Evolutionary conservation across 2,888 invertebrate genomes (phyloP).

Genomic region (Sicus ferrugineus): DNA sequence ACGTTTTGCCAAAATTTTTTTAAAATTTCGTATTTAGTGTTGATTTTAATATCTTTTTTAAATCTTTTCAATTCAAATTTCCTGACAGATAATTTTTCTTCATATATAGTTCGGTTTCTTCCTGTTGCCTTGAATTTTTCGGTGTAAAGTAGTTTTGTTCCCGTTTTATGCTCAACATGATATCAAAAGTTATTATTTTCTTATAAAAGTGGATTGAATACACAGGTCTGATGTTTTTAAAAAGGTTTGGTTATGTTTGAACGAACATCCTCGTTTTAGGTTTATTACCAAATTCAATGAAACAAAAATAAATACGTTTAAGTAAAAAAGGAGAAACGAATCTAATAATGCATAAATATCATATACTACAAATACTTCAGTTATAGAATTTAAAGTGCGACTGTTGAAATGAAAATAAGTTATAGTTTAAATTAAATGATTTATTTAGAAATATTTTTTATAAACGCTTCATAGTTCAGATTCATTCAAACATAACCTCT

Average conservation of each 20-base stretch:
- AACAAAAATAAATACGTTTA: neutral
- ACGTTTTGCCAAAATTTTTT: conserved; percentile 16
- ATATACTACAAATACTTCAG: too few relatives aligned
- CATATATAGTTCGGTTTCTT: neutral
- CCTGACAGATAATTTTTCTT: neutral
- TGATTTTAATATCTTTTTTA: neutral
- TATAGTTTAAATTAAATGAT: neutral
- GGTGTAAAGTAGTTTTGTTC: conserved; percentile 29
- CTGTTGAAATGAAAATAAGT: neutral
- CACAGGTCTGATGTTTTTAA: neutral
- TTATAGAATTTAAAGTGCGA: too few relatives aligned
- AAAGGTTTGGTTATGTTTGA: too few relatives aligned
- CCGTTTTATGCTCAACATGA: conserved; percentile 18
- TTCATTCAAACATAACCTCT: neutral
- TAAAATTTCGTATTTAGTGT: neutral
- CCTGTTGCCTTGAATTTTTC: conserved; percentile 7
- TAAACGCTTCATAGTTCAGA: neutral
- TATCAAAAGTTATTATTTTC: neutral
- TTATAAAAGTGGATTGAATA: too few relatives aligned
- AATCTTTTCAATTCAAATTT: conserved; percentile 1
- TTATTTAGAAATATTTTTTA: neutral
- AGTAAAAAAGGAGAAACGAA: too few relatives aligned
- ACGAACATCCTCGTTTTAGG: neutral
- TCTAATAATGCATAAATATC: too few relatives aligned
- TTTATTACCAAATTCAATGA: neutral